Evolutionary conservation across 2,888 invertebrate genomes (phyloP), one percentile per base, ranked within the genome.

Genomic region (Brachyptera risi): DNA sequence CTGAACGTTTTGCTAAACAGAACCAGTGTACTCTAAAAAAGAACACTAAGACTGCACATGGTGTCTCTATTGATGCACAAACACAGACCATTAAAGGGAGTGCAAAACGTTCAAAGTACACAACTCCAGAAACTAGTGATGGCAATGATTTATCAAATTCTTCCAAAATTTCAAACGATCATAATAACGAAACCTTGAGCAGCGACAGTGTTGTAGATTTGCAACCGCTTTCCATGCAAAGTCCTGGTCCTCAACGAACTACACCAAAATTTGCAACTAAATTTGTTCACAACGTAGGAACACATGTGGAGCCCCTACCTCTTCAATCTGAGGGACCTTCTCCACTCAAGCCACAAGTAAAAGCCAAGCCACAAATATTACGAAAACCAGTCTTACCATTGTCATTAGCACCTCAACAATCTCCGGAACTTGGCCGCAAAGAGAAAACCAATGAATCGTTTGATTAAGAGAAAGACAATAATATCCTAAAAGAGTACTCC

Each of bases 331-430:
- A 21, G 37, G 56, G 60, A 44, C 40, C 63, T n/a, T 47, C 63
- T 19, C 59, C 66, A 17, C 38, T 83, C 64, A 88, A 88, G 73
- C 89, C 89, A 7, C 86, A 87, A 71, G 81, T 88, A 63, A 87
- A 90, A 73, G 84, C 86, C 57, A 92, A 92, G 77, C 92, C 92
- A 15, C 85, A 87, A 68, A 85, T 92, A 68, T 82, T 91, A 76
- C 83, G 84, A 68, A 88, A 84, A 73, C 84, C 86, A 40, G 78
- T 78, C 35, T 74, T 83, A 65, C 78, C 82, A 26, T 71, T 74
- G 63, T 63, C 64, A 17, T 47, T 31, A 17, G 9, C 51, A 15
- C 19, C 17, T 15, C 54, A 54, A 35, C 17, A 35, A 3, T 21
- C 54, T 2, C 35, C 54, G 3, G 54, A 54, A 17, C 37, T 35